Base-by-base conservation (phyloP, 92 coral and sea anemone species). In the Porites lobata region DNA sequence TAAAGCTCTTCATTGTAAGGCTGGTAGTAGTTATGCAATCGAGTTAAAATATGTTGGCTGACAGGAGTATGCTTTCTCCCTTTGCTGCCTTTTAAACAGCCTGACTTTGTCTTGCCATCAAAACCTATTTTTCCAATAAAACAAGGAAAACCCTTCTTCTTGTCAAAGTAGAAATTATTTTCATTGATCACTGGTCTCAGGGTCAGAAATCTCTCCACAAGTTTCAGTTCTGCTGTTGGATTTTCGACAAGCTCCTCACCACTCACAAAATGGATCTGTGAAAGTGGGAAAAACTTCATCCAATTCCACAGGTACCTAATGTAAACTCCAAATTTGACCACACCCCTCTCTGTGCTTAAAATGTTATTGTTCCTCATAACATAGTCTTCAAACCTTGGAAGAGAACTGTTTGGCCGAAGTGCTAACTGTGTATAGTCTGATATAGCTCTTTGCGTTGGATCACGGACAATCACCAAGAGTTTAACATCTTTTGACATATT, bases 341-440 rank as follows among this genome's bases (percentile, higher is more conserved):
- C 86, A 29, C 93, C 78, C 94, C 95, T 95, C 18, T 87, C 86
- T 9, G 69, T 75, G 53, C 92, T 94, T 20, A 97, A 75, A 10
- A 79, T 59, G 38, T 70, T 88, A 10, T 79, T 24, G 77, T 94
- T 78, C 54, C 87, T 92, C 17, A 93, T 79, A 56, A 96, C 98
- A 88, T 93, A 92, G 32, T 87, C 90, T 72, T 97, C 98, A 72
- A 97, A 97, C 11, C 92, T 90, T 38, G 91, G 87, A 22, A 70
- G 85, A 50, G 93, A 92, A 58, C 89, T 80, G 67, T 65, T 75
- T 2, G 57, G 15, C 70, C 93, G 95, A 50, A 80, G 77, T 56
- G 88, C 69, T 3, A 93, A 91, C 80, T 97, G 99, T 8, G 98
- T 86, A 77, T 95, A 97, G 65, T 95, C 99, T 15, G 99, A 97